These are phyloP conservation scores for Enteromius viviparus DNA, from an alignment of 2,797 vertebrate species.

Conservation along the genomic window DNA sequence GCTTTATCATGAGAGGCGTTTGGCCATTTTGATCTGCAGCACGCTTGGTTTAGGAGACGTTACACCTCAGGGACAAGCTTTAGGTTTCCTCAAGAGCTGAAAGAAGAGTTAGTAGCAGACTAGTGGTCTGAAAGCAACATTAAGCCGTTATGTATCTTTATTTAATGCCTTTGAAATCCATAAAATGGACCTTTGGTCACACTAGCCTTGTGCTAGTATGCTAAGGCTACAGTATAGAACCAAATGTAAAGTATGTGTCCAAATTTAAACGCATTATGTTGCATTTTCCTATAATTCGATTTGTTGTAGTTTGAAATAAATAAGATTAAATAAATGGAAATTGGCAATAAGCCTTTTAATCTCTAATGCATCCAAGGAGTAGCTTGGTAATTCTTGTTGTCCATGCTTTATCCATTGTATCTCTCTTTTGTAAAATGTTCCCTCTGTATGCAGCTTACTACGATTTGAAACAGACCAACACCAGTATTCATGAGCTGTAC, in stretches of 20 bases:
- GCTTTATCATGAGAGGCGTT: slow-evolving; percentile 66
- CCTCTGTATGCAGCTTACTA: not conserved
- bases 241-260: not conserved
- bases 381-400: not conserved
- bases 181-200: not conserved
- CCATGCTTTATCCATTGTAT: not conserved
- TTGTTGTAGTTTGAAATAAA: not conserved
- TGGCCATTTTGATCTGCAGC: slow-evolving; percentile 69
- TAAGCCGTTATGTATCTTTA: not conserved
- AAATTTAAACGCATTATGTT: not conserved
- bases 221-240: not conserved
- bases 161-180: not conserved
- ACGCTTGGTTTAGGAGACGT: slow-evolving; percentile 50
- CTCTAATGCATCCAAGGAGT: not conserved
- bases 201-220: not conserved
- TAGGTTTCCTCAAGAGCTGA: slow-evolving; percentile 4
- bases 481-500: slow-evolving; percentile 10
- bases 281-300: not conserved
- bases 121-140: slow-evolving; percentile 2
- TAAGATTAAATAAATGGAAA: not conserved
- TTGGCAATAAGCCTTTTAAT: not conserved
- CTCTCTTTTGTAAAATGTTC: not conserved
- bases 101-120: slow-evolving; percentile 3
- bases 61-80: slow-evolving; percentile 31
- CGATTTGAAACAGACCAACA: slow-evolving; percentile 9